Percentiles rank a stretch among this genome's conserved stretches.
Evolutionary conservation across 2,797 vertebrate genomes (phyloP).

Genomic region (Helicolenus hilgendorfi): DNA sequence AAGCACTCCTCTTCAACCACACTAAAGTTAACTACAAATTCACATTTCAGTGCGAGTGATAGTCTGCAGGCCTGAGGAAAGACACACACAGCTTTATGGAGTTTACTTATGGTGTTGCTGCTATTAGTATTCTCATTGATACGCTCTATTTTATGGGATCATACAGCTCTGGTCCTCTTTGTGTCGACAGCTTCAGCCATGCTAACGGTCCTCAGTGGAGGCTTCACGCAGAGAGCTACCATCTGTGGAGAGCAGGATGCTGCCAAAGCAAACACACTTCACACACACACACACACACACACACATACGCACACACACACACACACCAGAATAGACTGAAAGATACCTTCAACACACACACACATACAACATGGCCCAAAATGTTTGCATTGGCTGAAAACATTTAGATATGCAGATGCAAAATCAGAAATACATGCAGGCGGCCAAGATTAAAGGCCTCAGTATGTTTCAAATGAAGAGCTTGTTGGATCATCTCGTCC

Average conservation of each 20-base stretch:
- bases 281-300: neutral
- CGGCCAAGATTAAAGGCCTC: neutral
- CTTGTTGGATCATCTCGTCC: neutral
- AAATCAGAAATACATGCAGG: neutral
- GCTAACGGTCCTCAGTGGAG: slow-evolving; percentile 10
- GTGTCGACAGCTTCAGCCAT: slow-evolving; percentile 7
- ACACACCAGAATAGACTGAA: neutral
- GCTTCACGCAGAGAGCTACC: slow-evolving; percentile 42
- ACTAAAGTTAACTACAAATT: neutral
- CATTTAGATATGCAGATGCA: neutral
- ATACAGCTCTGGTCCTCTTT: slow-evolving; percentile 14
- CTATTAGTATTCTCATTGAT: neutral
- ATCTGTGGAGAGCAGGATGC: slow-evolving; percentile 39
- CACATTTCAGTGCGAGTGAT: neutral
- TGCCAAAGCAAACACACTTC: slow-evolving; percentile 33
- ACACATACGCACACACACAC: slow-evolving; percentile 28
- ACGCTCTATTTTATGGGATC: neutral
- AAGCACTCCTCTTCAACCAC: neutral
- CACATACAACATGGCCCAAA: neutral
- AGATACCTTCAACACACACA: slow-evolving; percentile 3
- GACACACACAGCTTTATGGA: neutral
- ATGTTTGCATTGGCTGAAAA: neutral
- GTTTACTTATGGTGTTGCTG: neutral
- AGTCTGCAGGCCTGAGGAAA: neutral
- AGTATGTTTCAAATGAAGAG: neutral